These are phyloP conservation scores for Kryptolebias ocellatus DNA, from an alignment of 2,797 vertebrate species.

Conservation along the genomic window DNA sequence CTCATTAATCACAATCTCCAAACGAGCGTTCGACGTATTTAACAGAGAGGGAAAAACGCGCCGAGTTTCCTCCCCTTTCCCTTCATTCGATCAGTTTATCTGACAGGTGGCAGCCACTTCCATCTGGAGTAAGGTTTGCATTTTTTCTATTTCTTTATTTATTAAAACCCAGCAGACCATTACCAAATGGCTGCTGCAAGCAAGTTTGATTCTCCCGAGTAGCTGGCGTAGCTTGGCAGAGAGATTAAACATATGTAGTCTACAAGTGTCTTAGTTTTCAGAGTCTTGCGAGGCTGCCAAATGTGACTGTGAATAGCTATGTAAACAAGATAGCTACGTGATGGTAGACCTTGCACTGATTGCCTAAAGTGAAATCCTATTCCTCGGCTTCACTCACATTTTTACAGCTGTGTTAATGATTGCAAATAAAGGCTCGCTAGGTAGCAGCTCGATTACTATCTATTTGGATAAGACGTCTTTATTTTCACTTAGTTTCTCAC, in stretches of 20 bases:
- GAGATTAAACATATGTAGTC: constrained; percentile 74
- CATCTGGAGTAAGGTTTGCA: constrained; percentile 72
- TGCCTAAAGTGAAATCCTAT: constrained; percentile 76
- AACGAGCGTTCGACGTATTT: constrained; percentile 27
- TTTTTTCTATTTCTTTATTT: constrained; percentile 60
- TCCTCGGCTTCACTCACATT: constrained; percentile 67
- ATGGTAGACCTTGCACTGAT: constrained; percentile 69
- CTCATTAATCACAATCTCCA: constrained; percentile 26
- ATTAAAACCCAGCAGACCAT: constrained; percentile 58
- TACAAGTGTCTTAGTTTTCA: constrained; percentile 76
- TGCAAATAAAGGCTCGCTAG: constrained; percentile 68
- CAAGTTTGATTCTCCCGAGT: constrained; percentile 72
- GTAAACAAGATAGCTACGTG: constrained; percentile 79
- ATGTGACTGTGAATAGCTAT: constrained; percentile 79
- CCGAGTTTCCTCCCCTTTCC: constrained; percentile 33
- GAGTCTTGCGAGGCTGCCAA: constrained; percentile 73
- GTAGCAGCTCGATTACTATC: constrained; percentile 72
- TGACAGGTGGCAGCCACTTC: constrained; percentile 69
- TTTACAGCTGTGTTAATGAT: constrained; percentile 77
- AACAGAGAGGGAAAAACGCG: constrained; percentile 26
- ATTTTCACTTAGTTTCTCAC: constrained; percentile 55
- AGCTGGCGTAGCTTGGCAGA: constrained; percentile 75
- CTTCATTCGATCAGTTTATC: constrained; percentile 65
- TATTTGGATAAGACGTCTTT: constrained; percentile 41
- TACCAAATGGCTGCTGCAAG: constrained; percentile 68